phyloP scores from a whole-genome alignment of 2,888 invertebrate species.

The Euspilapteryx auroguttella region DNA sequence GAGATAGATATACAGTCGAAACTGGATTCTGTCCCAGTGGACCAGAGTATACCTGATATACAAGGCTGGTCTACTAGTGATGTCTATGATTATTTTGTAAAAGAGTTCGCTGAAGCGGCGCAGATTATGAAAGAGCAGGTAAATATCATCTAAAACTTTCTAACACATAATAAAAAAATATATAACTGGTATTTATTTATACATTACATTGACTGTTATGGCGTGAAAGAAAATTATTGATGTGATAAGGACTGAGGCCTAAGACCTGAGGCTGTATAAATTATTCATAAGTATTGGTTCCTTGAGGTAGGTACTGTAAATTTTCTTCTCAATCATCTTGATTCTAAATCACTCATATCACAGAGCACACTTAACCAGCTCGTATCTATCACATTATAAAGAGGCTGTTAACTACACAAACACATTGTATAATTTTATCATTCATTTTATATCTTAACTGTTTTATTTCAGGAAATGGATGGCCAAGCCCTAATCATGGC shows the following conservation, averaged over 20 bases:
- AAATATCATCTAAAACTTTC: conserved; percentile 9
- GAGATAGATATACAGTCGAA: conserved; percentile 42
- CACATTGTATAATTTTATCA: no score
- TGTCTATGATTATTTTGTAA: conserved; percentile 77
- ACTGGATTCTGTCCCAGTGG: conserved; percentile 48
- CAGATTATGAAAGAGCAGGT: conserved; percentile 82
- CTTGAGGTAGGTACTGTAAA: no score
- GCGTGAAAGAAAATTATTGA: not conserved
- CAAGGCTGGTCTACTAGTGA: conserved; percentile 81
- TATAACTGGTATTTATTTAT: no score
- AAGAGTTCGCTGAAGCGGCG: conserved; percentile 80
- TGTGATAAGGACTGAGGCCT: not conserved
- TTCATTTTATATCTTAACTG: no score
- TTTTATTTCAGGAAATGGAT: conserved; percentile 78
- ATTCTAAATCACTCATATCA: no score
- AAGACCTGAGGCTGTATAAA: not conserved
- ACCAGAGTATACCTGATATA: conserved; percentile 76
- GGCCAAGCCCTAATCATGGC: conserved; percentile 84
- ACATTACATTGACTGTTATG: no score
- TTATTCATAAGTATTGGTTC: no score
- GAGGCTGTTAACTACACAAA: no score
- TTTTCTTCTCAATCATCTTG: no score
- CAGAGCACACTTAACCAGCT: no score
- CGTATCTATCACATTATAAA: no score
- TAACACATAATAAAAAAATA: not conserved